A percentile compares a stretch with the other conserved stretches of the same genome.
These are phyloP conservation scores for Aphodius sticticus DNA, from an alignment of 2,888 invertebrate species.

Conservation along the genomic window DNA sequence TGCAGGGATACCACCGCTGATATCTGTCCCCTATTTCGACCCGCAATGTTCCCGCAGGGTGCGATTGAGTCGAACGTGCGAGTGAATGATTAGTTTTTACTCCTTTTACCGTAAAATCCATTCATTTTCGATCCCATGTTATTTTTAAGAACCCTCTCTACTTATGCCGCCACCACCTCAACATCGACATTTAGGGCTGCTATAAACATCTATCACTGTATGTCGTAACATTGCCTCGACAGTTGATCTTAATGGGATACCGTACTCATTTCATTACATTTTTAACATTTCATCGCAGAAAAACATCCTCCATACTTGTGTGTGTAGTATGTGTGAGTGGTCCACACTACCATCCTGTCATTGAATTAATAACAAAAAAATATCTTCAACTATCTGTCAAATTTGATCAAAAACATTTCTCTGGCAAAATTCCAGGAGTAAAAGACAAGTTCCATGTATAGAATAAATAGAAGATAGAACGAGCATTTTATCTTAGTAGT, in stretches of 20 bases:
- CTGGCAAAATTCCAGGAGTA: no score
- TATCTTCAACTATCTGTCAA: no score
- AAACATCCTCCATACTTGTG: no score
- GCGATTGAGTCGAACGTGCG: slow-evolving; percentile 45
- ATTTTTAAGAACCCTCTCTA: slow-evolving; percentile 55
- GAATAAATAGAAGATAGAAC: no score
- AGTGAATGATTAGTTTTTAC: slow-evolving; percentile 44
- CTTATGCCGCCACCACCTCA: slow-evolving; percentile 36
- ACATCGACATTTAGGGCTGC: background rate
- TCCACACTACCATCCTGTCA: background rate
- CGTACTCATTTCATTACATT: background rate
- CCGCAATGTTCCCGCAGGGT: slow-evolving; percentile 56
- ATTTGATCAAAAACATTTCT: no score
- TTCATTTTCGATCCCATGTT: slow-evolving; percentile 39
- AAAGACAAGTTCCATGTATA: no score
- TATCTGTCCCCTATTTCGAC: slow-evolving; percentile 49
- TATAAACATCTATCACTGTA: background rate
- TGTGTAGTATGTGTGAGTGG: background rate
- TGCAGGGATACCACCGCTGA: slow-evolving; percentile 51
- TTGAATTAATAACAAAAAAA: no score
- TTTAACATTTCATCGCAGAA: no score
- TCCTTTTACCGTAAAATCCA: slow-evolving; percentile 46
- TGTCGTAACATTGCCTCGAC: background rate
- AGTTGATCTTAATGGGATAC: background rate
- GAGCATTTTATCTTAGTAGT: no score